A percentile compares a stretch with the other conserved stretches of the same genome.
Conservation (phyloP, 2,888 invertebrate species). For the Ormyrus pomaceus region DNA sequence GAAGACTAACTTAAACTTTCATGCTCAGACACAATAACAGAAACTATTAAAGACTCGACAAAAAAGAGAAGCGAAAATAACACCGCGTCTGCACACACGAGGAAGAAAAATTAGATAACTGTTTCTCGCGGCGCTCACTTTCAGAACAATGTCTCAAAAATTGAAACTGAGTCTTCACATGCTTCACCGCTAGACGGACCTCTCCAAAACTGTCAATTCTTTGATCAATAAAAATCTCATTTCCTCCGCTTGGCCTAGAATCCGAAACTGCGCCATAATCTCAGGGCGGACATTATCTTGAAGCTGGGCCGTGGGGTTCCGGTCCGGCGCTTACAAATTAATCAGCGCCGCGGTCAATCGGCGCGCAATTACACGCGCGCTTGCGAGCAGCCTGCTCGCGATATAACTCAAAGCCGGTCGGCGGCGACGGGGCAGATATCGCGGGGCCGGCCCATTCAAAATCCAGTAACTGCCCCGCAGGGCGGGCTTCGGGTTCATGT, state of each 20-base stretch:
- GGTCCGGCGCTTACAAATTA: constrained; percentile 25
- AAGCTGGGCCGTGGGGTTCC: not conserved
- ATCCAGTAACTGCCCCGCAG: too few relatives aligned
- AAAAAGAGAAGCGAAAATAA: not conserved
- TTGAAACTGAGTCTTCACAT: too few relatives aligned
- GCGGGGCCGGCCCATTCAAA: too few relatives aligned
- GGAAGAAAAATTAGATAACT: not conserved
- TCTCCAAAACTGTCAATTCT: too few relatives aligned
- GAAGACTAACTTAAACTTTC: not conserved
- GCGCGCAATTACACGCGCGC: constrained; percentile 32
- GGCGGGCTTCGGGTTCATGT: not conserved
- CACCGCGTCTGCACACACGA: not conserved
- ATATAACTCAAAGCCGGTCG: constrained; percentile 24
- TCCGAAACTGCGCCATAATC: too few relatives aligned
- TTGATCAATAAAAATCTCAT: too few relatives aligned
- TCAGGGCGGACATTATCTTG: constrained; percentile 6
- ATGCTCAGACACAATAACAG: not conserved
- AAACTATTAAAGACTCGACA: not conserved
- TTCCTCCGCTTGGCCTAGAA: too few relatives aligned
- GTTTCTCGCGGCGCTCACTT: too few relatives aligned
- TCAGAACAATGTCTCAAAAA: too few relatives aligned
- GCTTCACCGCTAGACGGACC: too few relatives aligned
- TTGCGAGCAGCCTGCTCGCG: not conserved
- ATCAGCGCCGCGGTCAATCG: constrained; percentile 37
- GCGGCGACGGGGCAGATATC: too few relatives aligned